A percentile compares a stretch with the other conserved stretches of the same genome.
phyloP scores from a whole-genome alignment of 1,140 invertebrate genomes.

The Phymastichus coffea region DNA sequence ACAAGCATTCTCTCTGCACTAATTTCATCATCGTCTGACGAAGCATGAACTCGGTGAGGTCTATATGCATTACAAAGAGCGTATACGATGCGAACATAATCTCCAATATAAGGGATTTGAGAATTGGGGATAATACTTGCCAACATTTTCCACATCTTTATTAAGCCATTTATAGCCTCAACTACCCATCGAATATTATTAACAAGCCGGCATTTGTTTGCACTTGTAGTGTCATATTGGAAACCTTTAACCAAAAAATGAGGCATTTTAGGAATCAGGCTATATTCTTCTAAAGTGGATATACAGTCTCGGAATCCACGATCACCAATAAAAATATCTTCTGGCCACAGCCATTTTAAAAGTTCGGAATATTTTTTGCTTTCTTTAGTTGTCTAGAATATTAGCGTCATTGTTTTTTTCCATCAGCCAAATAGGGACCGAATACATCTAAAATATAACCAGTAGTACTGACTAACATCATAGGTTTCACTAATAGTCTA shows the following conservation, averaged over 20 bases:
- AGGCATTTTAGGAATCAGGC: too few relatives aligned
- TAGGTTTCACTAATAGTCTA: constrained; percentile 4
- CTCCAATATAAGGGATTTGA: constrained; percentile 3
- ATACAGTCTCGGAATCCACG: too few relatives aligned
- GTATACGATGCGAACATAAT: constrained; percentile 4
- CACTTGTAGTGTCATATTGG: not conserved
- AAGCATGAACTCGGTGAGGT: not conserved
- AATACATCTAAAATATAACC: constrained; percentile 7
- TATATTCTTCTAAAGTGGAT: too few relatives aligned
- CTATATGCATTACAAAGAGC: constrained; percentile 9
- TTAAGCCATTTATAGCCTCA: not conserved
- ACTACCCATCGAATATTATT: not conserved
- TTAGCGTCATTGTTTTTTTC: constrained; percentile 10
- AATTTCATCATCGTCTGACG: too few relatives aligned
- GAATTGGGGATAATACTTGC: not conserved
- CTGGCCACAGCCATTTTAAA: not conserved
- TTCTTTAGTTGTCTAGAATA: not conserved
- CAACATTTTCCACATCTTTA: constrained; percentile 5
- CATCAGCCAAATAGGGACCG: constrained; percentile 7
- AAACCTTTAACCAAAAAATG: constrained; percentile 4
- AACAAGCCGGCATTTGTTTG: not conserved
- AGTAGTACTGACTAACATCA: too few relatives aligned
- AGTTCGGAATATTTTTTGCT: not conserved
- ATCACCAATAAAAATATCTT: not conserved
- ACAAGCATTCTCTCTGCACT: too few relatives aligned